These are phyloP conservation scores for Acrocephalus scirpaceus DNA, from an alignment of 2,797 vertebrate genomes.

Conservation along the genomic window DNA sequence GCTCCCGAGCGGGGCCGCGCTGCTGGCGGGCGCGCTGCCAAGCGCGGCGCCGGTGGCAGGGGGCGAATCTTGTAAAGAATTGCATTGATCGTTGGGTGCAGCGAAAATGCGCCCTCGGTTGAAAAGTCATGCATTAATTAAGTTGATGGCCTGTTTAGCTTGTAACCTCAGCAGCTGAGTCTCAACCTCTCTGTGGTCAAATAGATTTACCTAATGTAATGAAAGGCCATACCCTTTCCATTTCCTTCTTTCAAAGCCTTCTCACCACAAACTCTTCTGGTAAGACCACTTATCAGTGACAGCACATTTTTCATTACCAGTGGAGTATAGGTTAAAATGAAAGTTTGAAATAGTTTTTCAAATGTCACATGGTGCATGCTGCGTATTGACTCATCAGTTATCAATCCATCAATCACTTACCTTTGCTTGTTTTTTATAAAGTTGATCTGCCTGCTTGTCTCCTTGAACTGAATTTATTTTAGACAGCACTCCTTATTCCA, in stretches of 20 bases:
- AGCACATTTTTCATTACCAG: conserved; percentile 53
- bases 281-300: conserved; percentile 63
- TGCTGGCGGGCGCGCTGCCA: conserved; percentile 33
- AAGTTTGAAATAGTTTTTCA: conserved; percentile 37
- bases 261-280: conserved; percentile 41
- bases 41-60: neutral
- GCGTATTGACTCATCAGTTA: rapidly evolving
- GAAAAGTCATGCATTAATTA: conserved; percentile 55
- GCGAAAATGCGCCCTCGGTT: conserved; percentile 14
- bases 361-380: neutral
- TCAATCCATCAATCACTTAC: neutral
- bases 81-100: neutral
- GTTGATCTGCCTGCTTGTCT: neutral
- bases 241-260: conserved; percentile 67
- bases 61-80: conserved; percentile 8
- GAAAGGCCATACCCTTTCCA: conserved; percentile 47
- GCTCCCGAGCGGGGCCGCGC: no score
- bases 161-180: conserved; percentile 50
- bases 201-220: conserved; percentile 56
- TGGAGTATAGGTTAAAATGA: conserved; percentile 17
- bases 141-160: conserved; percentile 12
- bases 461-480: neutral
- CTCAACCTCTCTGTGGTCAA: conserved; percentile 41
- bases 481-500: neutral
- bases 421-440: neutral